phyloP scores from a whole-genome alignment of 2,888 invertebrate genomes.

The Thysanoteuthis rhombus region DNA sequence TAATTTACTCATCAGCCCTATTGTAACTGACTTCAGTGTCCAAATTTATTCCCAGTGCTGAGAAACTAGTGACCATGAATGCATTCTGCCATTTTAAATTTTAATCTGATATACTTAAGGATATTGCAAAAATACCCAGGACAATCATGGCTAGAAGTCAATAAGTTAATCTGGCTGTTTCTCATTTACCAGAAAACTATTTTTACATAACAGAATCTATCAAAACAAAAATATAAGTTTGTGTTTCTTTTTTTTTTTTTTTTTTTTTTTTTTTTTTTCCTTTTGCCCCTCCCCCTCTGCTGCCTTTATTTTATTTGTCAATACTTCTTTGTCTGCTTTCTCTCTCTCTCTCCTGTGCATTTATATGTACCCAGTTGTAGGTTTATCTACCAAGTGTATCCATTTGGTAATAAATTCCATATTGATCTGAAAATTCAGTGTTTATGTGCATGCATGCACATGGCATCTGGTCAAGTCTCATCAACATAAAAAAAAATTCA shows the following conservation, averaged over 20 bases:
- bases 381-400: not conserved
- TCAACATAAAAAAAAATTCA: not conserved
- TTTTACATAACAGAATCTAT: constrained; percentile 12
- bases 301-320: no score
- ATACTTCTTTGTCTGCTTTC: not conserved
- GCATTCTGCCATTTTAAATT: not conserved
- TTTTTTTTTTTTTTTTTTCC: not conserved
- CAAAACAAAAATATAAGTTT: not conserved
- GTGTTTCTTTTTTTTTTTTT: not conserved
- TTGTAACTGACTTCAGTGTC: not conserved
- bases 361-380: not conserved
- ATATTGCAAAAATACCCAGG: not conserved
- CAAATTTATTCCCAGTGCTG: not conserved
- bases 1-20: not conserved
- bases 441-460: not conserved
- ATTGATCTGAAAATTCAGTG: not conserved
- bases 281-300: not conserved
- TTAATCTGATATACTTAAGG: not conserved
- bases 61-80: not conserved
- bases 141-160: not conserved
- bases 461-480: not conserved
- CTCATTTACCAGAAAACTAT: not conserved
- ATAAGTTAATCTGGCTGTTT: not conserved
- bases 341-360: not conserved
- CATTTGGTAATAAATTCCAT: not conserved